These are phyloP conservation scores for Falco punctatus DNA, from an alignment of 2,113 vertebrate genomes.

Conservation along the genomic window DNA sequence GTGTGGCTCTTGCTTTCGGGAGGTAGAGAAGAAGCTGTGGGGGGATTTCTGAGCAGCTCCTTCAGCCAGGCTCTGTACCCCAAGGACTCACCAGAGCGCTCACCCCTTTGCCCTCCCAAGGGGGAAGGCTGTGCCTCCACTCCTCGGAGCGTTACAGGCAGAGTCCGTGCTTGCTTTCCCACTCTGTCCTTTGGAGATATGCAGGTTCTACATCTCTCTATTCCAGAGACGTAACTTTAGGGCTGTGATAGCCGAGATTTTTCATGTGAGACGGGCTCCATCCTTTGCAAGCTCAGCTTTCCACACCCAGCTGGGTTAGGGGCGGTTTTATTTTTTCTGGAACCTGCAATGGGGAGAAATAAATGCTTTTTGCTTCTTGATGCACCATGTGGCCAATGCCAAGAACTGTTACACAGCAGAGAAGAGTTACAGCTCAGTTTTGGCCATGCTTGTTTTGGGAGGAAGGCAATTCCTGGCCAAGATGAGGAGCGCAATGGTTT, in stretches of 20 bases:
- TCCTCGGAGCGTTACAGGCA: fast-evolving
- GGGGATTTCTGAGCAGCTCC: not conserved
- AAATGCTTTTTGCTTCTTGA: not conserved
- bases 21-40: not conserved
- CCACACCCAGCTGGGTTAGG: not conserved
- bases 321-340: not conserved
- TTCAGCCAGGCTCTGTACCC: fast-evolving
- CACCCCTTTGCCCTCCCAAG: not conserved
- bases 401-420: not conserved
- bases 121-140: not conserved
- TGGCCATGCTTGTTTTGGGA: not conserved
- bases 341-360: not conserved
- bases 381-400: not conserved
- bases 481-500: not conserved
- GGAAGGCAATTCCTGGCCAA: not conserved
- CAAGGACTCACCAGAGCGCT: fast-evolving
- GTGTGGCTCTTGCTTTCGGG: not conserved
- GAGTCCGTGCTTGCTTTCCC: not conserved
- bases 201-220: not conserved
- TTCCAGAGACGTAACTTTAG: not conserved
- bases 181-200: not conserved
- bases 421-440: not conserved
- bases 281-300: not conserved
- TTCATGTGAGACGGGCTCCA: not conserved
- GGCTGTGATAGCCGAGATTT: not conserved